Base-by-base conservation (phyloP, 2,797 vertebrate species). In the Peromyscus eremicus region DNA sequence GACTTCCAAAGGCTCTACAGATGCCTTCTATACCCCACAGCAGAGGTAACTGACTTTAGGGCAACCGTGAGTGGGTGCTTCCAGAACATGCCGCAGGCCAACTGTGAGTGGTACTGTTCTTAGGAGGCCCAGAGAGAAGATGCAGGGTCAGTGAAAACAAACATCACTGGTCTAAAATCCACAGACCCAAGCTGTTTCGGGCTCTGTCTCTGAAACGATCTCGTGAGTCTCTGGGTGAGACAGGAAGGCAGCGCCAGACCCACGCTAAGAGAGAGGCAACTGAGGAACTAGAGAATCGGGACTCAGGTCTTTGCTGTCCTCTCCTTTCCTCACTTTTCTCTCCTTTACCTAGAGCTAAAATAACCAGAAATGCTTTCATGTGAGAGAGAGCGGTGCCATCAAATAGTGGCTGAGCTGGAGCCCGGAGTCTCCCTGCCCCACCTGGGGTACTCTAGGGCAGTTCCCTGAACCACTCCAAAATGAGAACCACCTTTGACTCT, bases 381-480 rank as follows among this genome's bases (percentile, higher is more conserved):
- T 66, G 80, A 57, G 32, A 81, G 25, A 21, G 49, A 40, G 43
- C 9, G 21, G 25, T 2, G 37, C 25, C n/a, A 27, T 82, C 43
- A 57, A 4, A n/a, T 3, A 86, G n/a, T 13, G 1, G 12, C 23
- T 19, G 34, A 75, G 49, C 16, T 4, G 34, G 3, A 25, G 62
- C 43, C 6, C 27, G 0, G 0, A 4, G 66, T 16, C 12, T 71
- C 55, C 29, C 5, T 0, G 0, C 6, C 17, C n/a, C 17, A 7
- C 16, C 17, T 0, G 4, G 71, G 83, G 71, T 8, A 17, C 87
- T 52, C 77, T 87, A 77, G 87, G 60, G 21, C 19, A 9, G 57
- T 46, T 83, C 91, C 68, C 43, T 13, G 25, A 23, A 37, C 62
- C 43, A 11, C 19, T 94, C 55, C 62, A 1, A 37, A 16, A 23